Conservation (phyloP, 2,113 vertebrate species). For the Myxocyprinus asiaticus region DNA sequence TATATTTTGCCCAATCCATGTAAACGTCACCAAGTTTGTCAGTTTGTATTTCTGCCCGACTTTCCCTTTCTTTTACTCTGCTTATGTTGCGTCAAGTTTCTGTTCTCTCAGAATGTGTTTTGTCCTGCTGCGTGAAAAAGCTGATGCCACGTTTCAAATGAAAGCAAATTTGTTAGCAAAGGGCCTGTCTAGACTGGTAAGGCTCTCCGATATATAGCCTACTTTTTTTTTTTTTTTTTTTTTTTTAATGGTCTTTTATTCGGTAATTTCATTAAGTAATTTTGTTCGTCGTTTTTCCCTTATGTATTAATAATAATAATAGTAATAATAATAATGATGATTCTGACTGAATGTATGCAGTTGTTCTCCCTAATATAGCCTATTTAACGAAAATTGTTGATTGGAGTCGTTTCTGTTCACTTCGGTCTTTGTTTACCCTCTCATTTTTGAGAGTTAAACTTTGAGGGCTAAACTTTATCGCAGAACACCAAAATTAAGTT, state of each 20-base stretch:
- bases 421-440: conserved; percentile 36
- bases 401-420: neutral
- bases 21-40: no score
- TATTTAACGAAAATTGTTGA: neutral
- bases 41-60: no score
- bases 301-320: no score
- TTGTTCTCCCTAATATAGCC: no score
- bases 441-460: no score
- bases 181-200: neutral
- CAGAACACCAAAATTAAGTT: no score
- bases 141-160: neutral
- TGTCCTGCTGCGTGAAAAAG: neutral
- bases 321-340: no score
- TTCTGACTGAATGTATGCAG: no score
- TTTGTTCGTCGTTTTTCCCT: neutral
- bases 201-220: neutral
- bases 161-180: conserved; percentile 1
- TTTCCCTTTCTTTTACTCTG: no score
- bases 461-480: no score
- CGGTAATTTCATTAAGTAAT: neutral
- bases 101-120: neutral
- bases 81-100: neutral
- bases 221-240: neutral
- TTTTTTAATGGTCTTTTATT: no score
- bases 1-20: no score